Conservation (phyloP, 1,140 invertebrate genomes). For the Bombus ignitus region DNA sequence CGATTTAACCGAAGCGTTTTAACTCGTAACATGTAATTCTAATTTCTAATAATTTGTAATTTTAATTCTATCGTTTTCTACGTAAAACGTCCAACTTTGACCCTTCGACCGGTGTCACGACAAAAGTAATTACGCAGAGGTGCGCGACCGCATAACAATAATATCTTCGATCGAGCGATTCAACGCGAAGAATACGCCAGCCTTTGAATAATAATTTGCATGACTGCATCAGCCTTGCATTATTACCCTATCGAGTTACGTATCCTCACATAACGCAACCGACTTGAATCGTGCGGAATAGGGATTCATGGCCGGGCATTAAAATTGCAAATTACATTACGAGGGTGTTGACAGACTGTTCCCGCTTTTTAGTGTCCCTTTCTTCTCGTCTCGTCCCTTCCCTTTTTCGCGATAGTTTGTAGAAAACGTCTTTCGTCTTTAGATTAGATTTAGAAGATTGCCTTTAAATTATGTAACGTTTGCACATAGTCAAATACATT, state of each 20-base stretch:
- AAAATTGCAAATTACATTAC: conserved; percentile 78
- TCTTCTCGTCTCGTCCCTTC: neutral
- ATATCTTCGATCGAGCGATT: conserved; percentile 35
- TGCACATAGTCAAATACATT: neutral
- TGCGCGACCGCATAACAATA: conserved; percentile 1
- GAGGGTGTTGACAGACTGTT: conserved; percentile 68
- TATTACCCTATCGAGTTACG: conserved; percentile 63
- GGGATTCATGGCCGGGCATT: conserved; percentile 63
- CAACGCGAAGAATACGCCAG: conserved; percentile 47
- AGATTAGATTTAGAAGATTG: too few species aligned
- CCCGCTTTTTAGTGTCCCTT: conserved; percentile 20
- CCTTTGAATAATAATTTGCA: conserved; percentile 62
- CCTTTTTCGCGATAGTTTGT: neutral
- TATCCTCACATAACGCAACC: conserved; percentile 28
- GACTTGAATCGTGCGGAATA: conserved; percentile 29
- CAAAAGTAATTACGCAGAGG: conserved; percentile 5
- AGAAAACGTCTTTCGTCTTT: neutral
- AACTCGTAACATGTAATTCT: neutral
- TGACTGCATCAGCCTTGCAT: conserved; percentile 54
- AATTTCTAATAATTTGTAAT: neutral
- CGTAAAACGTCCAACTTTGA: neutral
- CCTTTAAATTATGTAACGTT: conserved; percentile 11
- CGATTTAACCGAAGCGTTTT: neutral
- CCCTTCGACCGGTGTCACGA: too few species aligned
- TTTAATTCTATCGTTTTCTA: neutral